phyloP scores from a whole-genome alignment of 2,888 invertebrate genomes.

The Disparrhopalites patrizii region DNA sequence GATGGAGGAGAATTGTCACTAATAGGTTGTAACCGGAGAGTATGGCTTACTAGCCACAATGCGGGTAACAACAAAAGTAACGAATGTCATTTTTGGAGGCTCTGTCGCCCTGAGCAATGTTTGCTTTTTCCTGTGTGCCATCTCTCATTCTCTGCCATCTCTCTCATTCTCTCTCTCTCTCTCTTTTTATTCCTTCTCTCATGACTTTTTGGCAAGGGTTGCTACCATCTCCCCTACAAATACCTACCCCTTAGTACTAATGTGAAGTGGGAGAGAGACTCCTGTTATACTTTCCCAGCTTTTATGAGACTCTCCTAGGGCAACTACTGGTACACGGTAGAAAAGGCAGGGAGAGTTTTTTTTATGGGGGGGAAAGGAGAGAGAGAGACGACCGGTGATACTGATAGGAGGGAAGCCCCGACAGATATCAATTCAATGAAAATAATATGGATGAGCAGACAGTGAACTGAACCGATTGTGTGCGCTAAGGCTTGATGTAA shows the following conservation, averaged over 20 bases:
- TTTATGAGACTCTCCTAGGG: too few species aligned
- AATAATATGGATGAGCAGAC: constrained; percentile 27
- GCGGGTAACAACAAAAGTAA: constrained; percentile 9
- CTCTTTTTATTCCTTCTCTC: neutral
- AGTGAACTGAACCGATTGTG: constrained; percentile 23
- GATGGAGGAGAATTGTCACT: too few species aligned
- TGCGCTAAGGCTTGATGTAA: constrained; percentile 1
- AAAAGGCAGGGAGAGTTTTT: too few species aligned
- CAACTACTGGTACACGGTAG: too few species aligned
- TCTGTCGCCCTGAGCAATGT: constrained; percentile 16
- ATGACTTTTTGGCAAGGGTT: too few species aligned
- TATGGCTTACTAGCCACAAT: constrained; percentile 17
- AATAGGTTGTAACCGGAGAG: constrained; percentile 21
- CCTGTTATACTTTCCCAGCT: too few species aligned
- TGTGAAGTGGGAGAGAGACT: too few species aligned
- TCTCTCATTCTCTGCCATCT: neutral
- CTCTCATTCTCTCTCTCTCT: neutral
- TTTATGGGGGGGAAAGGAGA: neutral
- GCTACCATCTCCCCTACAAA: too few species aligned
- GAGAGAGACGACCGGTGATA: neutral
- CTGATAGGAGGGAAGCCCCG: neutral
- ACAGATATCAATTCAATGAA: constrained; percentile 19
- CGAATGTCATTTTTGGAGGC: constrained; percentile 24
- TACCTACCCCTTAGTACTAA: too few species aligned
- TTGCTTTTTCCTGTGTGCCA: constrained; percentile 5